Evolutionary conservation across 2,888 invertebrate species (phyloP).

Genomic region (Dynastes grantii): DNA sequence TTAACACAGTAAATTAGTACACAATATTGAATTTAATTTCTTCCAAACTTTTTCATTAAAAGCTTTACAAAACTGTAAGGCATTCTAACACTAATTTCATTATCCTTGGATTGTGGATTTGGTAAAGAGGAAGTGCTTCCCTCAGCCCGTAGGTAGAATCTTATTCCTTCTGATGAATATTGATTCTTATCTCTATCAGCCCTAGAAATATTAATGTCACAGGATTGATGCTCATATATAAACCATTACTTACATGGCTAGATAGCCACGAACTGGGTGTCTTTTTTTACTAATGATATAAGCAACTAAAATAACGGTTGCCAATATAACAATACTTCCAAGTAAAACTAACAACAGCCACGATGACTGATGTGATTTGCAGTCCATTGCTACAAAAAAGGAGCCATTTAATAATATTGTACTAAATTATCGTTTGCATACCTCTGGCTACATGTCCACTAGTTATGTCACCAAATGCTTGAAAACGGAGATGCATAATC

Average conservation of each 20-base stretch:
- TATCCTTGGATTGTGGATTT: not conserved
- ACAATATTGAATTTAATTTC: conserved; percentile 6
- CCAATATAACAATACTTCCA: not conserved
- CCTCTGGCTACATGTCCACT: conserved; percentile 4
- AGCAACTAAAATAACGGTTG: not conserved
- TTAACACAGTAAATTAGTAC: not conserved
- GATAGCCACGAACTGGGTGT: conserved; percentile 9
- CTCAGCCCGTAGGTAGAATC: not conserved
- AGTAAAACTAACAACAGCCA: not conserved
- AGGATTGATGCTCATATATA: not conserved
- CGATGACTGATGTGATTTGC: conserved; percentile 2
- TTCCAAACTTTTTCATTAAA: conserved; percentile 15
- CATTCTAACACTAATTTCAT: conserved; percentile 6
- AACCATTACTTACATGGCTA: conserved; percentile 2
- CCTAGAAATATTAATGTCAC: not conserved
- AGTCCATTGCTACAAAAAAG: conserved; percentile 4
- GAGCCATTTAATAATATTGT: not conserved
- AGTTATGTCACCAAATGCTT: conserved; percentile 18
- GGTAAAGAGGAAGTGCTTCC: not conserved
- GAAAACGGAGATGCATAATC: not conserved
- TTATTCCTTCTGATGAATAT: not conserved
- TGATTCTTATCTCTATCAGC: not conserved
- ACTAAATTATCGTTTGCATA: not conserved
- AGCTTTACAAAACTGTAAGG: conserved; percentile 1
- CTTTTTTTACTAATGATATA: conserved; percentile 18